Conservation (phyloP, 2,888 invertebrate species). For the Boloria euphrosyne region DNA sequence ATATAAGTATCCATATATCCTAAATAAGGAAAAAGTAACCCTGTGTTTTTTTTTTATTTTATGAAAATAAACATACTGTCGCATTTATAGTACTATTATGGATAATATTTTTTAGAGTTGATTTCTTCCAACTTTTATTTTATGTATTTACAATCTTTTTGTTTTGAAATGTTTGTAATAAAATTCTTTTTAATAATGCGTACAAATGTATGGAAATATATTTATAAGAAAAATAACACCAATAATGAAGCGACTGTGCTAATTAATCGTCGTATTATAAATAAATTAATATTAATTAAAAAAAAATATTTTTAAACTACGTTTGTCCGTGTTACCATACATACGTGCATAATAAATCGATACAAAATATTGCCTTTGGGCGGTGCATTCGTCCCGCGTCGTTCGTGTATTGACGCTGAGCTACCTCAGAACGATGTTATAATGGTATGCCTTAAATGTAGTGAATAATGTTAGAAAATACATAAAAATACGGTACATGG, state of each 20-base stretch:
- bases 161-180: too few relatives aligned
- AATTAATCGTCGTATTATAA: too few relatives aligned
- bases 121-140: too few relatives aligned
- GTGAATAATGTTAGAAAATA: too few relatives aligned
- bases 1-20: too few relatives aligned
- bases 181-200: background rate
- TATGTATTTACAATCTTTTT: too few relatives aligned
- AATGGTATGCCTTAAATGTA: constrained; percentile 9
- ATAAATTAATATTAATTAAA: constrained; percentile 1
- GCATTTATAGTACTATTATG: too few relatives aligned
- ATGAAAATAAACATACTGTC: too few relatives aligned
- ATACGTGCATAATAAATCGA: background rate
- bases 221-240: background rate
- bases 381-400: constrained; percentile 12
- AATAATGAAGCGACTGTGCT: constrained; percentile 1
- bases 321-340: constrained; percentile 5
- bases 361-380: constrained; percentile 2
- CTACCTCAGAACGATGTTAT: constrained; percentile 18
- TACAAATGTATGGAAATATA: constrained; percentile 7
- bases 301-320: background rate
- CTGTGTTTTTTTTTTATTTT: too few relatives aligned
- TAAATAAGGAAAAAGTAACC: too few relatives aligned
- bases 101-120: too few relatives aligned
- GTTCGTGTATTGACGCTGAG: background rate
- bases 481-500: constrained; percentile 1